Conservation (phyloP, 2,113 vertebrate species). For the Lampris incognitus region DNA sequence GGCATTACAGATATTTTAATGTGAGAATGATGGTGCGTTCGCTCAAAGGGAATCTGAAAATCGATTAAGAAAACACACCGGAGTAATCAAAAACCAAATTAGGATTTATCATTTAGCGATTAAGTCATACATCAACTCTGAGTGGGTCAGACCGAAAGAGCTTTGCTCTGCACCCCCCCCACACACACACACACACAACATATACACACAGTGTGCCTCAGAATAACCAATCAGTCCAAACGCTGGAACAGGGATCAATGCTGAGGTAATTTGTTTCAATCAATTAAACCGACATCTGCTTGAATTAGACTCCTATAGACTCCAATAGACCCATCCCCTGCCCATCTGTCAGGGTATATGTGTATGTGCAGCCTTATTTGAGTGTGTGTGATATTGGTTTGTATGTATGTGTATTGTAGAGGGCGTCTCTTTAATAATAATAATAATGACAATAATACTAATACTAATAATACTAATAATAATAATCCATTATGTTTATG, state of each 20-base stretch:
- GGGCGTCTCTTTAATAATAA: too few species aligned
- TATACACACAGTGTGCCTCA: conserved; percentile 13
- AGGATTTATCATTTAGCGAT: conserved; percentile 58
- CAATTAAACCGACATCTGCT: conserved; percentile 85
- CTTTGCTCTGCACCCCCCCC: conserved; percentile 13
- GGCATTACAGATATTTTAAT: conserved; percentile 30
- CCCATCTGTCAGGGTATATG: neutral
- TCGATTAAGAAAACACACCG: conserved; percentile 60
- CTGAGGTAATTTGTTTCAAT: conserved; percentile 81
- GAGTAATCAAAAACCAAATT: conserved; percentile 66
- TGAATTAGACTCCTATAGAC: conserved; percentile 79
- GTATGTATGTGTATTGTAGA: neutral
- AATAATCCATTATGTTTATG: too few species aligned
- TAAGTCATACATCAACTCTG: conserved; percentile 33
- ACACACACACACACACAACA: conserved; percentile 34
- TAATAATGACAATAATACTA: too few species aligned
- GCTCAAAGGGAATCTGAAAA: conserved; percentile 50
- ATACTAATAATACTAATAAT: too few species aligned
- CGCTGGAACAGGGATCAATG: conserved; percentile 75
- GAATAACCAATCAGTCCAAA: conserved; percentile 64
- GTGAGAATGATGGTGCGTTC: conserved; percentile 46
- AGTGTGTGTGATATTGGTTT: neutral
- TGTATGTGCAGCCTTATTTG: conserved; percentile 19
- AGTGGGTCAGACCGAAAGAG: conserved; percentile 27
- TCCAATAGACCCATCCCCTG: conserved; percentile 47